These are phyloP conservation scores for Eupithecia inturbata DNA, from an alignment of 2,888 invertebrate genomes.

Conservation along the genomic window DNA sequence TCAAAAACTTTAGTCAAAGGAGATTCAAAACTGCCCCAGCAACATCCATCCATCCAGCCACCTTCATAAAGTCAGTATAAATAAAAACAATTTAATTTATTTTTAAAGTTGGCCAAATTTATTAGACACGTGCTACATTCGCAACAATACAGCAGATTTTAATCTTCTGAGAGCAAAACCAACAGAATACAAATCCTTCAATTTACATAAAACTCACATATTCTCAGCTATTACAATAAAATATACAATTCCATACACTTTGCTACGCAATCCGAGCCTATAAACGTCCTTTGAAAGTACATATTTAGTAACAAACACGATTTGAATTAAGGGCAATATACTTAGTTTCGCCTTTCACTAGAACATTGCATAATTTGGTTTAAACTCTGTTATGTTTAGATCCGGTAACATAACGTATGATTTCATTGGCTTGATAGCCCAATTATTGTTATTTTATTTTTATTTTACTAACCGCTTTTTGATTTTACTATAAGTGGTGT, in stretches of 20 bases:
- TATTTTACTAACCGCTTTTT: not conserved
- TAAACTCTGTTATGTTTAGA: not conserved
- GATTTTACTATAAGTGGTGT: not conserved
- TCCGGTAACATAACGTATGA: not conserved
- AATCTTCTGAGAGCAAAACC: slow-evolving; percentile 7
- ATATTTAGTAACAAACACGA: slow-evolving; percentile 4
- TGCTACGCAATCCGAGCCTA: slow-evolving; percentile 9
- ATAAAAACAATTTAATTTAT: too few species aligned
- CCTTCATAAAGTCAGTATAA: not conserved
- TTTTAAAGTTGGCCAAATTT: not conserved
- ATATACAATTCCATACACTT: slow-evolving; percentile 7
- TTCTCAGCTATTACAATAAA: slow-evolving; percentile 5
- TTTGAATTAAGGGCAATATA: slow-evolving; percentile 25
- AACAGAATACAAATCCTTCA: not conserved
- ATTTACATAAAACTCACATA: slow-evolving; percentile 7
- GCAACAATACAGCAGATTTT: slow-evolving; percentile 3
- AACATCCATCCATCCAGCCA: not conserved
- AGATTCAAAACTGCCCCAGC: not conserved
- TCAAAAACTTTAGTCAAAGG: not conserved
- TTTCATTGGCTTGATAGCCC: not conserved
- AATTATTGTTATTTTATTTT: not conserved
- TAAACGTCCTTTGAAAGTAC: slow-evolving; percentile 16
- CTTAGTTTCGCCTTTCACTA: slow-evolving; percentile 29
- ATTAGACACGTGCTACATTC: not conserved
- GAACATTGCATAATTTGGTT: slow-evolving; percentile 24